Percentiles rank a stretch among this genome's conserved stretches.
Conservation (phyloP, 2,113 vertebrate species). For the Misgurnus mizolepis region DNA sequence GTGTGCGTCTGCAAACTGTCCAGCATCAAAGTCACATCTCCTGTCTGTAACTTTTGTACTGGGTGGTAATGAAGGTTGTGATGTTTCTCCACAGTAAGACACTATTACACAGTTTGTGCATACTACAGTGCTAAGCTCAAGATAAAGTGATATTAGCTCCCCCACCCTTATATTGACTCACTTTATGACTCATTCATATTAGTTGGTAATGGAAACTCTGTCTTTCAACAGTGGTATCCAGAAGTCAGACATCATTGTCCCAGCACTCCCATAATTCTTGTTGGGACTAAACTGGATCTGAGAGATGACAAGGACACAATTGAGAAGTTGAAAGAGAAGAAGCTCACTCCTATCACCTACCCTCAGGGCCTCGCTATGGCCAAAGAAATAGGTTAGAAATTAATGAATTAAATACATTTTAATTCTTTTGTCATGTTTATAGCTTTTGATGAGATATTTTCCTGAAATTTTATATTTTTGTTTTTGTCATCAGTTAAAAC, state of each 20-base stretch:
- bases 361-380: constrained; percentile 97
- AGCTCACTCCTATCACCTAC: constrained; percentile 93
- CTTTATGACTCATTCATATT: neutral
- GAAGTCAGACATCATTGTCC: constrained; percentile 97
- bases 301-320: constrained; percentile 97
- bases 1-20: neutral
- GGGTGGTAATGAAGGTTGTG: neutral
- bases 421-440: too few relatives aligned
- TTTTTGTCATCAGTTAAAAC: too few relatives aligned
- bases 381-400: constrained; percentile 92
- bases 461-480: too few relatives aligned
- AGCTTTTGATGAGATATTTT: too few relatives aligned
- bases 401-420: too few relatives aligned
- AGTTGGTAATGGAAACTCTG: neutral
- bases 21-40: neutral
- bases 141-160: too few relatives aligned
- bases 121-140: too few relatives aligned
- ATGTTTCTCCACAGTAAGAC: neutral
- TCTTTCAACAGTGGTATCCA: constrained; percentile 87
- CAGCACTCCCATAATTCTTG: constrained; percentile 95
- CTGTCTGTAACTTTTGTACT: neutral
- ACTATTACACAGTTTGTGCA: neutral
- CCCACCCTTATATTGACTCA: too few relatives aligned
- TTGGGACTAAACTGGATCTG: constrained; percentile 96
- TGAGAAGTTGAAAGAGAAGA: constrained; percentile 97